Percentiles rank a stretch among this genome's conserved stretches.
Conservation (phyloP, 1,140 invertebrate species). For the Papilio helenus region DNA sequence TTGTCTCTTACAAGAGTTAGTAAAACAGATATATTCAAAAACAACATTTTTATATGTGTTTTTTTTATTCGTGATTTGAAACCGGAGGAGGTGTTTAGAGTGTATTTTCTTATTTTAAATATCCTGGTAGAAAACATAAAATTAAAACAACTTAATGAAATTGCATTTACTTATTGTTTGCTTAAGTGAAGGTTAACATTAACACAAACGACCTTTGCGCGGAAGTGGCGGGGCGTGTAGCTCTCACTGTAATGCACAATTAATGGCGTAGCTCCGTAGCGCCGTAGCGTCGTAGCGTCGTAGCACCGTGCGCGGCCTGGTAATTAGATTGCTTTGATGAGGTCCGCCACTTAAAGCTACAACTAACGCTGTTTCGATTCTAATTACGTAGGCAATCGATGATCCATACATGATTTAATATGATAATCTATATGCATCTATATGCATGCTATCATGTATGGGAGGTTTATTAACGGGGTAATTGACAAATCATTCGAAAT, state of each 20-base stretch:
- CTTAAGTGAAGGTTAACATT: conserved; percentile 14
- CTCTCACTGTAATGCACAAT: conserved; percentile 56
- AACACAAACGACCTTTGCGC: conserved; percentile 28
- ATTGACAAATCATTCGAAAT: not conserved
- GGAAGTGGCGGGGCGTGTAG: conserved; percentile 52
- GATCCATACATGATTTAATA: conserved; percentile 12
- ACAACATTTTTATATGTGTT: no score
- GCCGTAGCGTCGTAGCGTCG: not conserved
- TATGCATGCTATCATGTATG: no score
- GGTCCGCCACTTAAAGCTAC: not conserved
- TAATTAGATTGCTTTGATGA: conserved; percentile 8
- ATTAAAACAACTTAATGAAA: not conserved
- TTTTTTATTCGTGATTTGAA: no score
- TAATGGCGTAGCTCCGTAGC: conserved; percentile 42
- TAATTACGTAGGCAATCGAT: conserved; percentile 10
- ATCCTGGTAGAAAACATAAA: no score
- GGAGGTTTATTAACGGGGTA: not conserved
- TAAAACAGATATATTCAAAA: no score
- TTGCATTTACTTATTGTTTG: conserved; percentile 1
- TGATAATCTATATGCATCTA: conserved; percentile 6
- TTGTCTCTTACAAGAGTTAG: no score
- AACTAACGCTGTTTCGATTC: conserved; percentile 7
- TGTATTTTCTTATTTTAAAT: not conserved
- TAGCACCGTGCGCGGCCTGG: not conserved
- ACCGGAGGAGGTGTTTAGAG: no score